Evolutionary conservation across 1,140 invertebrate genomes (phyloP).

Genomic region (Bradysia coprophila): DNA sequence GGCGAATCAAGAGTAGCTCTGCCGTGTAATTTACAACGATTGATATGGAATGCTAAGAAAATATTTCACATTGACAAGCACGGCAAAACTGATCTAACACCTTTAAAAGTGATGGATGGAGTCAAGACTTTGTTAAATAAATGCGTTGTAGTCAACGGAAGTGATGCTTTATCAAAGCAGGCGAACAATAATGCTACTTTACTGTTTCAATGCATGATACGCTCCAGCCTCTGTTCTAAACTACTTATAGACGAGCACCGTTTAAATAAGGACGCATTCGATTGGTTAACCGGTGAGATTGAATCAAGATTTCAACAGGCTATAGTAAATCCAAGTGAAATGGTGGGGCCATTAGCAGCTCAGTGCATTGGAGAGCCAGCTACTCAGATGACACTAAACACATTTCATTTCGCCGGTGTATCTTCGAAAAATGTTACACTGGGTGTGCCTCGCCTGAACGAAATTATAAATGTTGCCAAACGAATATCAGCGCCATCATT

Average conservation of each 20-base stretch:
- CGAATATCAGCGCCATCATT: conserved; percentile 97
- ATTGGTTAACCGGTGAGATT: conserved; percentile 99
- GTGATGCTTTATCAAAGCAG: conserved; percentile 85
- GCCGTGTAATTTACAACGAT: conserved; percentile 92
- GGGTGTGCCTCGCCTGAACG: conserved; percentile 90
- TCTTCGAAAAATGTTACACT: conserved; percentile 99
- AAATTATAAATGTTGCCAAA: conserved; percentile 99
- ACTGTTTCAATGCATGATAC: conserved; percentile 87
- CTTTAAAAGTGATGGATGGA: conserved; percentile 77
- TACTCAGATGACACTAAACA: conserved; percentile 99
- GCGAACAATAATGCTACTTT: conserved; percentile 98
- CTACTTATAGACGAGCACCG: conserved; percentile 91
- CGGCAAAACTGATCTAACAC: conserved; percentile 83
- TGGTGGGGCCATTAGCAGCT: conserved; percentile 96
- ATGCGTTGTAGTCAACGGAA: conserved; percentile 86
- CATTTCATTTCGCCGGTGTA: conserved; percentile 99
- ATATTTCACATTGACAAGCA: conserved; percentile 97
- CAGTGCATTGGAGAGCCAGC: conserved; percentile 98
- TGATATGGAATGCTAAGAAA: conserved; percentile 99
- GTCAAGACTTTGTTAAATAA: conserved; percentile 73
- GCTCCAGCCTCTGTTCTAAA: conserved; percentile 89
- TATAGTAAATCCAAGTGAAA: conserved; percentile 88
- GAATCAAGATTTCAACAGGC: conserved; percentile 97
- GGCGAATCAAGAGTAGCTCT: conserved; percentile 82
- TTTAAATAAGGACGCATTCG: conserved; percentile 89